phyloP scores from a whole-genome alignment of 2,113 vertebrate species.

The Gymnobelideus leadbeateri region DNA sequence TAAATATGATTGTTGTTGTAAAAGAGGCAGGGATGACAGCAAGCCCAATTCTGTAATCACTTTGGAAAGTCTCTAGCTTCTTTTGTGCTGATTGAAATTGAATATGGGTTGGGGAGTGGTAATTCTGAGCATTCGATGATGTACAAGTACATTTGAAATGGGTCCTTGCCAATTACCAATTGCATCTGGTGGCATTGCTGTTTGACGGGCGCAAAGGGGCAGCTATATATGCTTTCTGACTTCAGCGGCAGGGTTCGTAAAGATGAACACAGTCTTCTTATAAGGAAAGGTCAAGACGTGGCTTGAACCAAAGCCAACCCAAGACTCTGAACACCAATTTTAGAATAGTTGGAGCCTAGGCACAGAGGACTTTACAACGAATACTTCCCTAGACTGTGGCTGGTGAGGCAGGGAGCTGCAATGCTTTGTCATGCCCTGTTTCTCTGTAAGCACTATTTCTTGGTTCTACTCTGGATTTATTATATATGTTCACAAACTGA shows the following conservation, averaged over 20 bases:
- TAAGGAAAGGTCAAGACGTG: constrained; percentile 31
- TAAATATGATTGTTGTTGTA: not conserved
- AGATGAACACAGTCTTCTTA: constrained; percentile 9
- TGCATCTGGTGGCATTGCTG: constrained; percentile 25
- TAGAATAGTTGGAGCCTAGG: not conserved
- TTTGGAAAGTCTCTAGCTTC: constrained; percentile 33
- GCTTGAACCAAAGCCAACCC: constrained; percentile 9
- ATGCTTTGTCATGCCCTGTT: not conserved
- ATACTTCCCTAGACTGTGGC: not conserved
- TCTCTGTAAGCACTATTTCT: not conserved
- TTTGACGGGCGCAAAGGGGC: not conserved
- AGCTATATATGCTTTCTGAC: not conserved
- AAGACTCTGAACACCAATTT: not conserved
- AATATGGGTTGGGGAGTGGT: not conserved
- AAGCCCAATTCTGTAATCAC: not conserved
- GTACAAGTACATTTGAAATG: constrained; percentile 11
- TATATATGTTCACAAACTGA: not conserved
- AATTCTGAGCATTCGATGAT: constrained; percentile 26
- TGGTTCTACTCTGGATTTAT: not conserved
- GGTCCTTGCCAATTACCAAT: not conserved
- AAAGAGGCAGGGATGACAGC: not conserved
- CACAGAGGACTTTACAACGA: not conserved
- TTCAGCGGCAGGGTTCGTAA: not conserved
- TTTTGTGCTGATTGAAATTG: not conserved
- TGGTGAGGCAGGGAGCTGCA: not conserved